These are phyloP conservation scores for Pituophis catenifer DNA, from an alignment of 2,113 vertebrate genomes.

Conservation along the genomic window DNA sequence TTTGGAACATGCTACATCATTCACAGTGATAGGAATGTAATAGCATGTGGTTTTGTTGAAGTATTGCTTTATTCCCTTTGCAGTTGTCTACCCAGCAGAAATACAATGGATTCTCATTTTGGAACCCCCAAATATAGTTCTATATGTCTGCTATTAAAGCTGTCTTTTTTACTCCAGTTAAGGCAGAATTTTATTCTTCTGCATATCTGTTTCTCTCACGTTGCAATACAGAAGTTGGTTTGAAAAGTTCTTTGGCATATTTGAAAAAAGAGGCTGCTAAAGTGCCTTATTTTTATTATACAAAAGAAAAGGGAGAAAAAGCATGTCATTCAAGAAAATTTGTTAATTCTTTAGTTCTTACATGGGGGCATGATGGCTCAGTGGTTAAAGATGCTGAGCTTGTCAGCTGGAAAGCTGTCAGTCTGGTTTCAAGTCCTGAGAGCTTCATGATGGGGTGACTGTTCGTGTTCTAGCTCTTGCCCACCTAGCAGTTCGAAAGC, in stretches of 20 bases:
- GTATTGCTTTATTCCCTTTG: conserved; percentile 40
- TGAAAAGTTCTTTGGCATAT: not conserved
- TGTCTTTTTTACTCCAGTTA: not conserved
- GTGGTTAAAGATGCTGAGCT: not conserved
- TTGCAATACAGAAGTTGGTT: not conserved
- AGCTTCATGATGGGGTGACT: too few relatives aligned
- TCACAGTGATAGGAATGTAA: conserved; percentile 34
- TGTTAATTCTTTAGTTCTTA: not conserved
- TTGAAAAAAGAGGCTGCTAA: not conserved
- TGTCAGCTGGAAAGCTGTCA: too few relatives aligned
- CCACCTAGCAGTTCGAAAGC: too few relatives aligned
- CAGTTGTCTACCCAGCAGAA: not conserved
- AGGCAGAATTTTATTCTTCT: not conserved
- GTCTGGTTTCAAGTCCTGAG: too few relatives aligned
- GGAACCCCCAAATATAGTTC: not conserved
- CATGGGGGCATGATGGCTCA: not conserved
- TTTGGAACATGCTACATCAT: conserved; percentile 37
- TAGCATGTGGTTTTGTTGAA: conserved; percentile 52
- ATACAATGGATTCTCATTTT: not conserved
- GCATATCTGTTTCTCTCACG: not conserved
- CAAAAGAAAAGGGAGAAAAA: not conserved
- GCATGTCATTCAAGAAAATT: not conserved
- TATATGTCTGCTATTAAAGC: not conserved
- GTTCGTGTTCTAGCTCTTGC: too few relatives aligned
- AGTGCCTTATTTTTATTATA: not conserved